A percentile compares a stretch with the other conserved stretches of the same genome.
Evolutionary conservation across 2,797 vertebrate species (phyloP).

Genomic region (Mormyrus proboscirostris): DNA sequence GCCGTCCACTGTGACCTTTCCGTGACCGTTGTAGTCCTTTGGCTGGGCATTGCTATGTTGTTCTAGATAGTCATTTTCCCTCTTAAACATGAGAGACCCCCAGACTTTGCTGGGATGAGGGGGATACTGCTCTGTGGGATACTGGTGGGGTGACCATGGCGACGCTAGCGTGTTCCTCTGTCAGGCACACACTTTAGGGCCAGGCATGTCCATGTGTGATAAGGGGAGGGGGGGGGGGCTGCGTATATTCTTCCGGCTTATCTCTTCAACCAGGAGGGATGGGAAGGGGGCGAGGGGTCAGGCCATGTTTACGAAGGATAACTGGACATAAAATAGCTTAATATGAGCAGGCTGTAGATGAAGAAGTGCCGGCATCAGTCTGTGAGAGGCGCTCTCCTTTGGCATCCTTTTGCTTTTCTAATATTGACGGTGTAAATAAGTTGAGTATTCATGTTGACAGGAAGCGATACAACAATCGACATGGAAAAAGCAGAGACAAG

Average conservation of each 20-base stretch:
- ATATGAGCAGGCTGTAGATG: neutral
- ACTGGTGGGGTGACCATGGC: neutral
- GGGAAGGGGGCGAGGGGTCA: neutral
- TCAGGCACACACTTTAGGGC: neutral
- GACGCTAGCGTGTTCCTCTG: neutral
- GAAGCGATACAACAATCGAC: slow-evolving; percentile 4
- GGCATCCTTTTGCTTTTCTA: neutral
- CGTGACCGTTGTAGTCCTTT: neutral
- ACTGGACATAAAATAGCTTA: neutral
- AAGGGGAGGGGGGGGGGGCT: too few species aligned
- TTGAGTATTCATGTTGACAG: neutral
- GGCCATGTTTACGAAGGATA: neutral
- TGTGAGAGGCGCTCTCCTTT: neutral
- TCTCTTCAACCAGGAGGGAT: neutral
- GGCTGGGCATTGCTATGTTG: neutral
- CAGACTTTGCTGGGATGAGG: neutral
- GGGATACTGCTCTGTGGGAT: neutral
- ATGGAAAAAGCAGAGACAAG: neutral
- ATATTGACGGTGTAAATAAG: neutral
- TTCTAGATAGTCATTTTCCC: neutral
- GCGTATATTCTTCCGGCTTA: neutral
- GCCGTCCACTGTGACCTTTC: neutral
- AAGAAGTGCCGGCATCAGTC: neutral
- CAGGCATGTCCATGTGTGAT: neutral
- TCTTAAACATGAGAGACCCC: neutral